A percentile compares a stretch with the other conserved stretches of the same genome.
Conservation (phyloP, 2,797 vertebrate genomes). For the Danio aesculapii region DNA sequence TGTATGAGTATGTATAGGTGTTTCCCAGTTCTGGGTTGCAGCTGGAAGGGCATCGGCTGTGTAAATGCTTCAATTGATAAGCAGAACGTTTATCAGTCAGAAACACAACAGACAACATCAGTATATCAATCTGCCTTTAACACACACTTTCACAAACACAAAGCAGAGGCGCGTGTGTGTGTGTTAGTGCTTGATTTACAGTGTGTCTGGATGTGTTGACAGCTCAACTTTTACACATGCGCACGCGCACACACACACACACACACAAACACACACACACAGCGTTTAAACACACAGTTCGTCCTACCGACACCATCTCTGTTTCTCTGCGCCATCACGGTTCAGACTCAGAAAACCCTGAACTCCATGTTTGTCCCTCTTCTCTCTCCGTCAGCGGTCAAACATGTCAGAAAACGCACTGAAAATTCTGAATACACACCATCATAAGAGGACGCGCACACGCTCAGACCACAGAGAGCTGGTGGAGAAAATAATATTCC, state of each 20-base stretch:
- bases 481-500: conserved; percentile 18
- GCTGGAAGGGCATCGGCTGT: no score
- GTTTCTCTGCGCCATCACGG: conserved; percentile 40
- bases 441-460: not conserved
- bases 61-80: no score
- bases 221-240: conserved; percentile 5
- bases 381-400: conserved; percentile 6
- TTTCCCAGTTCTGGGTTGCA: no score
- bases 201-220: conserved; percentile 26
- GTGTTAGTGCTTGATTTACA: conserved; percentile 30
- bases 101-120: no score
- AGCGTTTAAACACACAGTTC: conserved; percentile 26
- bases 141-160: conserved; percentile 2
- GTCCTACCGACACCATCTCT: conserved; percentile 59
- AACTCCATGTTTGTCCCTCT: conserved; percentile 11
- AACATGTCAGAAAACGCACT: not conserved
- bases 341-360: conserved; percentile 7
- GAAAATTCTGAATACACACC: not conserved
- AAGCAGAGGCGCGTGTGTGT: not conserved
- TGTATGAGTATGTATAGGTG: no score
- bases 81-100: no score
- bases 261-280: conserved; percentile 35
- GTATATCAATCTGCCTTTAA: not conserved
- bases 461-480: not conserved
- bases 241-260: conserved; percentile 17